Conservation (phyloP, 1,140 invertebrate species). For the Pseudomyrmex cubaensis region DNA sequence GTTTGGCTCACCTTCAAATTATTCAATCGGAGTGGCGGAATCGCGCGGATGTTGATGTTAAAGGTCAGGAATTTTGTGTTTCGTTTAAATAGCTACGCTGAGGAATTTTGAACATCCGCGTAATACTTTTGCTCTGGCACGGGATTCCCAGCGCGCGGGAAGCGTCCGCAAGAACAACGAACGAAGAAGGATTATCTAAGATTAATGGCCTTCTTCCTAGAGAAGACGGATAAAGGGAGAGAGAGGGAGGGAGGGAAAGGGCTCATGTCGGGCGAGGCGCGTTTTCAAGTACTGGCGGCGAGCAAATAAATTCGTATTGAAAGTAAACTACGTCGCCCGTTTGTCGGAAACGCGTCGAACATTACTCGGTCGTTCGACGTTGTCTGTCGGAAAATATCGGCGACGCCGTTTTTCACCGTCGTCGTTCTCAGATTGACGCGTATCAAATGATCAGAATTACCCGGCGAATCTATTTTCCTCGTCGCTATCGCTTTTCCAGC, state of each 20-base stretch:
- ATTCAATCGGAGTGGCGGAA: too few species aligned
- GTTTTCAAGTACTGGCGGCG: slow-evolving; percentile 15
- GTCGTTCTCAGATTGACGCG: slow-evolving; percentile 20
- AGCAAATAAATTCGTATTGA: slow-evolving; percentile 24
- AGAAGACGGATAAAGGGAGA: neutral
- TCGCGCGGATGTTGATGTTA: neutral
- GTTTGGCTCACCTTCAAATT: too few species aligned
- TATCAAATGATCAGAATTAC: slow-evolving; percentile 37
- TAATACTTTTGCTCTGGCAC: slow-evolving; percentile 23
- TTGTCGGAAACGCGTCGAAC: slow-evolving; percentile 34
- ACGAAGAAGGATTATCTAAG: slow-evolving; percentile 25
- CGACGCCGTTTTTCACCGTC: slow-evolving; percentile 34
- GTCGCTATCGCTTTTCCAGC: neutral
- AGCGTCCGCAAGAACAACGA: slow-evolving; percentile 36
- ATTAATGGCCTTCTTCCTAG: slow-evolving; percentile 31
- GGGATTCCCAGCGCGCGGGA: neutral
- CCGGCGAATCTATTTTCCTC: neutral
- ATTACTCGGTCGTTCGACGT: slow-evolving; percentile 25
- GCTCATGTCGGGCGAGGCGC: neutral
- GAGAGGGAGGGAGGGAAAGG: too few species aligned
- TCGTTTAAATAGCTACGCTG: neutral
- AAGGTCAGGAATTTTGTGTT: neutral
- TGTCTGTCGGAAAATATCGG: slow-evolving; percentile 31
- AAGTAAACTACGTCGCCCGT: slow-evolving; percentile 5
- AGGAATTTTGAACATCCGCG: neutral